These are phyloP conservation scores for Micronycteris hirsuta DNA, from an alignment of 2,113 vertebrate genomes.

Conservation along the genomic window DNA sequence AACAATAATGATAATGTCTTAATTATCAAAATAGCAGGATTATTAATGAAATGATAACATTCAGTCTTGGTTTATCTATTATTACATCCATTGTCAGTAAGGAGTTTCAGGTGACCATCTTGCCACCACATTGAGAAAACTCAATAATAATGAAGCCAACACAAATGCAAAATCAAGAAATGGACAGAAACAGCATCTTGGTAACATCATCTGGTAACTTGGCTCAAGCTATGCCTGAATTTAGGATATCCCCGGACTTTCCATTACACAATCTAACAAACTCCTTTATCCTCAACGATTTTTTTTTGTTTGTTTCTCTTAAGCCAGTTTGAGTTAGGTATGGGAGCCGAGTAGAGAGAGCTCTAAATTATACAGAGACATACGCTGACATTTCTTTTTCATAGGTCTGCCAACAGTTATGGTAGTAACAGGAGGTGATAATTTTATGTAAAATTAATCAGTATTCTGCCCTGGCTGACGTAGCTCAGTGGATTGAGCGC, in stretches of 20 bases:
- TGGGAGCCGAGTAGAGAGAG: neutral
- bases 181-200: neutral
- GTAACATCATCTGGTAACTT: neutral
- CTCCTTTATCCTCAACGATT: neutral
- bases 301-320: constrained; percentile 27
- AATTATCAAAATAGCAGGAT: neutral
- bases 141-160: neutral
- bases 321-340: neutral
- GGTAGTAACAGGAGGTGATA: neutral
- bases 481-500: too few species aligned
- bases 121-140: neutral
- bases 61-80: neutral
- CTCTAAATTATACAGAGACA: neutral
- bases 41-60: neutral
- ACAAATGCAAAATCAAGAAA: neutral
- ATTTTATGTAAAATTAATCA: constrained; percentile 28
- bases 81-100: neutral
- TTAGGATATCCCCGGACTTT: neutral
- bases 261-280: neutral
- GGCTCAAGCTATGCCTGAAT: neutral
- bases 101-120: neutral
- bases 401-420: neutral
- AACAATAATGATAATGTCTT: neutral
- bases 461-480: too few species aligned
- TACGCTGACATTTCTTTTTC: neutral